Conservation (phyloP, 2,797 vertebrate species). For the Tokudaia muenninki region DNA sequence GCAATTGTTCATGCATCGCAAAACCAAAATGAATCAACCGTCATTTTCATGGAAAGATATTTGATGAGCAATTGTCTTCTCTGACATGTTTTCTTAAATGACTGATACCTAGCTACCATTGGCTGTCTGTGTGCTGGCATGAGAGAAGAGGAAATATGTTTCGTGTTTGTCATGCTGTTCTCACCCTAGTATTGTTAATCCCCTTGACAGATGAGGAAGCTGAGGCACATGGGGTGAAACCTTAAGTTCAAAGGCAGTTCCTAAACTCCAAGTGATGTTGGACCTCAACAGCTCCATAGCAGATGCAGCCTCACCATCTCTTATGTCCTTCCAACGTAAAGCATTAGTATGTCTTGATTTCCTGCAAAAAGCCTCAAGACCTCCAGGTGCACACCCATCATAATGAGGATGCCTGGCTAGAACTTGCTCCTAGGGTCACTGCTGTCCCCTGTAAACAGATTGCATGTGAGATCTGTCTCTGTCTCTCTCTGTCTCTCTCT, state of each 20-base stretch:
- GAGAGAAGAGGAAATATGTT: neutral
- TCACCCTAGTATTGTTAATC: neutral
- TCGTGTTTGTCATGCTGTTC: neutral
- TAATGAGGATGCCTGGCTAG: neutral
- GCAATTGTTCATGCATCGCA: neutral
- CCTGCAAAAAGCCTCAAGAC: neutral
- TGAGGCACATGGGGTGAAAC: neutral
- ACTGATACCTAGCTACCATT: neutral
- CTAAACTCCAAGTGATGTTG: neutral
- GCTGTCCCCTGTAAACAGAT: neutral
- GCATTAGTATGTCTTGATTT: neutral
- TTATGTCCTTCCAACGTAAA: slow-evolving; percentile 16
- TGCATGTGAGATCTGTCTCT: neutral
- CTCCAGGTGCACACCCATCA: neutral
- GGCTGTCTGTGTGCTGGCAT: neutral
- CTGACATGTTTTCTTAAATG: neutral
- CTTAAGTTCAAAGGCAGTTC: slow-evolving; percentile 12
- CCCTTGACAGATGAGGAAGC: neutral
- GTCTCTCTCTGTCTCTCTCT: too few species aligned
- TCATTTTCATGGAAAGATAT: neutral
- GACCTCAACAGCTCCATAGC: neutral
- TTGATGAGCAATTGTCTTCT: neutral
- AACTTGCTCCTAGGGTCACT: neutral
- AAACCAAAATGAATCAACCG: neutral
- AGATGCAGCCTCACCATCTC: neutral